Evolutionary conservation across 1,140 invertebrate species (phyloP), one percentile per base, ranked within the genome.

Genomic region (Pogonognathellus flavescens): DNA sequence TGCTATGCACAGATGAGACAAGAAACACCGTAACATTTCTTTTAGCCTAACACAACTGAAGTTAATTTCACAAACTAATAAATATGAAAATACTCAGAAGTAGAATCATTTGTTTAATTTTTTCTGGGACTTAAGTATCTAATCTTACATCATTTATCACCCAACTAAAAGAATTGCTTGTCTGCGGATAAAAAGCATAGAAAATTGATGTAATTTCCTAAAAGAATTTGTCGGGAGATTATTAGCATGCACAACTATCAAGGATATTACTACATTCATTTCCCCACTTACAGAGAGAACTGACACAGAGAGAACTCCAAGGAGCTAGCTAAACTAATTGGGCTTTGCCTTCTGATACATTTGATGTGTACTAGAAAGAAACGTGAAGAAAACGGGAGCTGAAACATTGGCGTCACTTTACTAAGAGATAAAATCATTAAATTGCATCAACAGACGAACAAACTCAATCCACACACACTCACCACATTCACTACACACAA

Each of bases 371-470:
- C 1, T 14, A n/a, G 53, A n/a, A 70, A 16, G 31, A 70, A 70
- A 49, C 25, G 31, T 66, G 14, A 13, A 25, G 62, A 2, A 66
- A 66, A 66, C 62, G 62, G 62, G 62, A 66, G 62, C 25, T 66
- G 62, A 66, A 66, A 25, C 62, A 66, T 66, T 66, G 70, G 70
- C 70, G 31, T 76, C 70, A 76, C 31, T 76, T 76, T 76, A 66
- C 22, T 25, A 25, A 0, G 31, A 49, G 70, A 76, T 76, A 76
- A 49, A 41, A 76, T 76, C 70, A 76, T 76, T 76, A 76, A 76
- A 62, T 49, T 49, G 41, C 41, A 31, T 31, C 31, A 49, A 16
- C n/a, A 66, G 62, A 66, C 20, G 22, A 55, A 13, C n/a, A 18
- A 62, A 62, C 13, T 10, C 8, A 50, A 31, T 16, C 31, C n/a